Percentiles rank a stretch among this genome's conserved stretches.
phyloP scores from a whole-genome alignment of 2,888 invertebrate genomes.

The Peribatodes rhomboidaria region DNA sequence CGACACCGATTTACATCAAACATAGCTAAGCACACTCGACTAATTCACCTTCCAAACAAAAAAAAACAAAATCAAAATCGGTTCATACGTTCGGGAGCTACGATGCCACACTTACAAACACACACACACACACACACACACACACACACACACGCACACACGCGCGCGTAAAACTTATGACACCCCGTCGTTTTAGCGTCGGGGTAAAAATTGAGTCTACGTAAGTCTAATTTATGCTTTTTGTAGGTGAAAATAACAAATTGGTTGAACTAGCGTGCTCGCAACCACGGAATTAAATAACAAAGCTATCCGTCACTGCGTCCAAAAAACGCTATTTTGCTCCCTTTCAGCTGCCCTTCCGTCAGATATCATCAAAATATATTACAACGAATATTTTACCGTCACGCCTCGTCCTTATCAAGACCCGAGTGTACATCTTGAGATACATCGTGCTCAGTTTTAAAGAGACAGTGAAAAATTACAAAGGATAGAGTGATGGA shows the following conservation, averaged over 20 bases:
- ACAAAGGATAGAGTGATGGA: constrained; percentile 74
- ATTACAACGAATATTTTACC: constrained; percentile 27
- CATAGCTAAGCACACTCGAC: no score
- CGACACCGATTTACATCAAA: no score
- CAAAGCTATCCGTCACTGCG: neutral
- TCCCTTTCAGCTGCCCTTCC: constrained; percentile 14
- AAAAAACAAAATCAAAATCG: no score
- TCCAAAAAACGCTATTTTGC: constrained; percentile 16
- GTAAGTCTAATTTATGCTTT: neutral
- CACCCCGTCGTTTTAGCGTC: no score
- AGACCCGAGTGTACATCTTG: constrained; percentile 28
- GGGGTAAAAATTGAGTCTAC: no score
- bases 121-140: no score
- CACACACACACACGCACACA: no score
- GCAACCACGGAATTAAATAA: neutral
- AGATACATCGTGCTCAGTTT: constrained; percentile 44
- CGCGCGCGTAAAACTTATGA: no score
- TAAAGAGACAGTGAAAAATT: constrained; percentile 77
- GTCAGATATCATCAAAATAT: constrained; percentile 22
- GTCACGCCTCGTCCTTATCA: constrained; percentile 26
- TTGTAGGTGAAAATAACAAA: neutral
- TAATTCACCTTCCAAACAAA: no score
- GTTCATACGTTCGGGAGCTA: no score
- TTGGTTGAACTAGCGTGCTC: neutral
- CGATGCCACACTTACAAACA: no score